Evolutionary conservation across 2,888 invertebrate species (phyloP), one percentile per base, ranked within the genome.

Genomic region (Oithona nana): DNA sequence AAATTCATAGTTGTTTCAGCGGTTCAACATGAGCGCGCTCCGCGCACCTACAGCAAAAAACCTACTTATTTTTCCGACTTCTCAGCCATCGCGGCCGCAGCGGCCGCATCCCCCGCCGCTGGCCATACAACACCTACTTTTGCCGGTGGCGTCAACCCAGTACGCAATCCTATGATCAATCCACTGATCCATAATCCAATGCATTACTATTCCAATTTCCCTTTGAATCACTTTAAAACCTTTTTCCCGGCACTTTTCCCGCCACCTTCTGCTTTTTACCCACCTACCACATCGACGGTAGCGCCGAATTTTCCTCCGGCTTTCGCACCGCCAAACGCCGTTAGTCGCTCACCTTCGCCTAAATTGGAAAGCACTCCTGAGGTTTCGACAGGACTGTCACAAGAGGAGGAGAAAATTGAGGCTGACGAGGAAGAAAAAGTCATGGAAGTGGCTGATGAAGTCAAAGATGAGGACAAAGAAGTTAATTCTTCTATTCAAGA

Each of bases 11-110:
- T 39, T 39, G 6, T 57, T 39, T 57, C 78, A 90, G 90, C 90
- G 64, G 90, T 90, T 24, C 89, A 90, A 71, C 88, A 90, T 73
- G 90, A 90, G 74, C 76, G 90, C 66, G 88, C 89, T 11, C 88
- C 89, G 0, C 78, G 89, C 54, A 64, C 65, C n/a, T 64, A 63
- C 60, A 64, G 65, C 64, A 66, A 66, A 63, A 61, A 60, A 13
- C 31, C 63, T 24, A 28, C 61, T 1, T 49, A 62, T n/a, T 29
- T 57, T 26, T 55, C 54, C 24, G 22, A 54, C 54, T 26, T 24
- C 11, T 24, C 54, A 11, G 54, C 54, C 3, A 26, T 54, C 3
- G 54, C 26, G 54, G 54, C 54, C 16, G 54, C 54, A 3, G 54
- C 54, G 2, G 54, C 39, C 6, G 39, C 39, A 11, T 11, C 6